These are phyloP conservation scores for Tribolium castaneum DNA, from an alignment of 1,140 invertebrate genomes.

Conservation along the genomic window DNA sequence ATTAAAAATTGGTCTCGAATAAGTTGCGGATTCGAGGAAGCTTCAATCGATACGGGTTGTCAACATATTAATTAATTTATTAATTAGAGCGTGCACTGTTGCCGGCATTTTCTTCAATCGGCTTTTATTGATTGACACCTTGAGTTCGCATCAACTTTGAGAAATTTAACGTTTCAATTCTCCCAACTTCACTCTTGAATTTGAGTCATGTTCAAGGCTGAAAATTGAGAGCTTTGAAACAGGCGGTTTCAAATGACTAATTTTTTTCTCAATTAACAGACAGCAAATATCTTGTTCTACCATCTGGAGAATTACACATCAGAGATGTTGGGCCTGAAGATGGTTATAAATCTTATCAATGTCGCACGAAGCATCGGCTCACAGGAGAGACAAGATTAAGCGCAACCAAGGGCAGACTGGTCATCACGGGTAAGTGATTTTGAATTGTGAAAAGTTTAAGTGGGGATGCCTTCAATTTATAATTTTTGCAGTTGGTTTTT, in stretches of 20 bases:
- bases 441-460: conserved; percentile 27
- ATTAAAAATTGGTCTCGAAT: conserved; percentile 2
- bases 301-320: conserved; percentile 93
- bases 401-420: conserved; percentile 91
- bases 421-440: conserved; percentile 90
- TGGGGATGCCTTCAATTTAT: neutral
- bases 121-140: neutral
- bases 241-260: conserved; percentile 15
- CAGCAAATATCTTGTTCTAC: conserved; percentile 92
- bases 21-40: conserved; percentile 6
- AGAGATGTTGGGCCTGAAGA: conserved; percentile 93
- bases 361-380: conserved; percentile 91
- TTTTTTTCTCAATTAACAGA: conserved; percentile 68
- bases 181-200: neutral
- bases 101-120: neutral
- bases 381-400: conserved; percentile 94
- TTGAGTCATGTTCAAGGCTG: neutral
- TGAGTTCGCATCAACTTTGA: neutral
- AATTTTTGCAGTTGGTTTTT: neutral
- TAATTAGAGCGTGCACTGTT: too few relatives aligned
- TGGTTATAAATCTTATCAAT: conserved; percentile 94
- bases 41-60: neutral
- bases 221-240: neutral
- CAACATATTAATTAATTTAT: neutral
- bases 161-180: neutral